A percentile compares a stretch with the other conserved stretches of the same genome.
Conservation (phyloP, 2,888 invertebrate species). For the Aspidiotus destructor region DNA sequence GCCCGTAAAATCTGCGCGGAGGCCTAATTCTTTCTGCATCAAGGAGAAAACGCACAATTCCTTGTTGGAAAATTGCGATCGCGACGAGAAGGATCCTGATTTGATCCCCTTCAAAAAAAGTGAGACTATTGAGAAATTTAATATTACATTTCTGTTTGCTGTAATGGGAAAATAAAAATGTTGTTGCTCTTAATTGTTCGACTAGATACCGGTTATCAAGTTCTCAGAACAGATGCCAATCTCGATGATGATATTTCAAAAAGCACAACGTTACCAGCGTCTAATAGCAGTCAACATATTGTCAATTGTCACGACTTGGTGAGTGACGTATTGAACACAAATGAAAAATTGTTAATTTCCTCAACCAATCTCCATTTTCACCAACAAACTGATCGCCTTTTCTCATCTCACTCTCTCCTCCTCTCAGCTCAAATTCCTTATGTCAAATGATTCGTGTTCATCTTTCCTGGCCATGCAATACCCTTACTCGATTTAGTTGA, state of each 20-base stretch:
- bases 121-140: slow-evolving; percentile 34
- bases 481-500: no score
- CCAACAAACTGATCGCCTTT: not conserved
- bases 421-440: no score
- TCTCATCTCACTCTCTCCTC: not conserved
- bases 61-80: slow-evolving; percentile 17
- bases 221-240: slow-evolving; percentile 7
- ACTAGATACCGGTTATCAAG: slow-evolving; percentile 18
- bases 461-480: no score
- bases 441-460: no score
- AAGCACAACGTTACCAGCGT: slow-evolving; percentile 6
- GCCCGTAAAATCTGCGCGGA: not conserved
- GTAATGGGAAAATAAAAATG: not conserved
- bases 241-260: slow-evolving; percentile 8
- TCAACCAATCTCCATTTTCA: no score
- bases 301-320: not conserved
- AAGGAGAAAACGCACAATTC: slow-evolving; percentile 11
- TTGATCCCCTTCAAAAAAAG: slow-evolving; percentile 43
- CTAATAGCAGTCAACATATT: not conserved
- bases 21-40: slow-evolving; percentile 13
- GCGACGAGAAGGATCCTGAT: slow-evolving; percentile 49
- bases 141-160: not conserved
- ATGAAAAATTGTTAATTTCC: not conserved
- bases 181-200: not conserved
- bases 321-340: not conserved